Conservation (phyloP, 1,140 invertebrate species). For the Fopius arisanus region DNA sequence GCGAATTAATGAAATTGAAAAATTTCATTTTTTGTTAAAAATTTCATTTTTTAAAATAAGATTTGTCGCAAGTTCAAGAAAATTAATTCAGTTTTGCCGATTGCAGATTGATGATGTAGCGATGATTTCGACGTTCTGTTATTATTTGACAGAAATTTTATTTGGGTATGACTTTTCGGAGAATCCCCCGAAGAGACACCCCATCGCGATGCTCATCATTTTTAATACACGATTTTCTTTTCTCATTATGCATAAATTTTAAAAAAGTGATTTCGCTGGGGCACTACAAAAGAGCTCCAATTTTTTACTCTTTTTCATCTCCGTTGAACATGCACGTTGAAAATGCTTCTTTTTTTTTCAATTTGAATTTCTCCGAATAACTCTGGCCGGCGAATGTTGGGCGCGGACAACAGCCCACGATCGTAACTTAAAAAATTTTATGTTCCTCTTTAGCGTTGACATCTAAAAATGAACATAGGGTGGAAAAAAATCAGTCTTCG, state of each 20-base stretch:
- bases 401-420: not conserved
- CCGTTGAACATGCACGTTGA: not conserved
- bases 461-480: not conserved
- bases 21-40: no score
- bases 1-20: no score
- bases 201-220: not conserved
- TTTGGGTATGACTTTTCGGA: no score
- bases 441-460: not conserved
- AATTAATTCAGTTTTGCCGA: no score
- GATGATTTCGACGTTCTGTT: no score
- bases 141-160: no score
- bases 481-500: not conserved
- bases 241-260: not conserved
- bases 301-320: not conserved
- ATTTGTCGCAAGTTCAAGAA: no score
- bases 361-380: not conserved
- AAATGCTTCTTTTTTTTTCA: not conserved
- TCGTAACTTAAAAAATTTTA: slow-evolving; percentile 4
- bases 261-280: no score
- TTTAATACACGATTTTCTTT: not conserved
- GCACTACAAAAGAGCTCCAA: not conserved
- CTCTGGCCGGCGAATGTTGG: not conserved
- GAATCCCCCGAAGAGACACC: not conserved
- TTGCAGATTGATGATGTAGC: no score
- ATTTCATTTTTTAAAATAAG: no score